A percentile compares a stretch with the other conserved stretches of the same genome.
phyloP scores from a whole-genome alignment of 2,888 invertebrate species.

The Thereva unica region DNA sequence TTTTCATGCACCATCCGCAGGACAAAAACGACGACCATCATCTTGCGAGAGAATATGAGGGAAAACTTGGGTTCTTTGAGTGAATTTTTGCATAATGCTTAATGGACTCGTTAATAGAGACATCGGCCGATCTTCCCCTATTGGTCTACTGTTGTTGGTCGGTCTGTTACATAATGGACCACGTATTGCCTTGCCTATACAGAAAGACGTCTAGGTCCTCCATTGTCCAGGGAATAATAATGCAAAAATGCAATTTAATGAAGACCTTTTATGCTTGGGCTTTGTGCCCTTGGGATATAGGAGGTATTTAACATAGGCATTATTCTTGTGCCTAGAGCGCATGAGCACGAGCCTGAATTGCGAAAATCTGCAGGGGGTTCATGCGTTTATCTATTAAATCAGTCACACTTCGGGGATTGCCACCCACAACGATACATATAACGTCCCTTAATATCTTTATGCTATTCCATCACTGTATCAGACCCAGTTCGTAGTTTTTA shows the following conservation, averaged over 20 bases:
- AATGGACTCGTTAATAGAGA: slow-evolving; percentile 35
- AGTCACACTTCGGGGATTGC: slow-evolving; percentile 18
- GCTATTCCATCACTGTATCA: not conserved
- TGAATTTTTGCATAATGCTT: slow-evolving; percentile 31
- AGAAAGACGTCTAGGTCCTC: slow-evolving; percentile 3
- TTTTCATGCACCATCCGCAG: slow-evolving; percentile 31
- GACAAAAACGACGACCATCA: slow-evolving; percentile 18
- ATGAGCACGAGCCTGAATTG: slow-evolving; percentile 1
- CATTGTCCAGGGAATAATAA: slow-evolving; percentile 18
- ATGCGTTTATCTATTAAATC: slow-evolving; percentile 22
- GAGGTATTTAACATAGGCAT: slow-evolving; percentile 27
- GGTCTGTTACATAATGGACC: slow-evolving; percentile 25
- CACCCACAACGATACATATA: slow-evolving; percentile 9
- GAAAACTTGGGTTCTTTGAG: slow-evolving; percentile 16
- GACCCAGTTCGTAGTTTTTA: too few relatives aligned
- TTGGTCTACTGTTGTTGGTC: not conserved
- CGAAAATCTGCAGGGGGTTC: slow-evolving; percentile 16
- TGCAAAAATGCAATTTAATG: slow-evolving; percentile 30
- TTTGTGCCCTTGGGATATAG: not conserved
- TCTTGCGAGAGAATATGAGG: slow-evolving; percentile 18
- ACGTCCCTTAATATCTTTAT: not conserved
- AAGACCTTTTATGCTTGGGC: slow-evolving; percentile 13
- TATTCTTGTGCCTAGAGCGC: not conserved
- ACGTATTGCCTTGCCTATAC: slow-evolving; percentile 26
- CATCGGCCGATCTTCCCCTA: slow-evolving; percentile 18